Base-by-base conservation (phyloP, 2,797 vertebrate species). In the Chromis chromis region DNA sequence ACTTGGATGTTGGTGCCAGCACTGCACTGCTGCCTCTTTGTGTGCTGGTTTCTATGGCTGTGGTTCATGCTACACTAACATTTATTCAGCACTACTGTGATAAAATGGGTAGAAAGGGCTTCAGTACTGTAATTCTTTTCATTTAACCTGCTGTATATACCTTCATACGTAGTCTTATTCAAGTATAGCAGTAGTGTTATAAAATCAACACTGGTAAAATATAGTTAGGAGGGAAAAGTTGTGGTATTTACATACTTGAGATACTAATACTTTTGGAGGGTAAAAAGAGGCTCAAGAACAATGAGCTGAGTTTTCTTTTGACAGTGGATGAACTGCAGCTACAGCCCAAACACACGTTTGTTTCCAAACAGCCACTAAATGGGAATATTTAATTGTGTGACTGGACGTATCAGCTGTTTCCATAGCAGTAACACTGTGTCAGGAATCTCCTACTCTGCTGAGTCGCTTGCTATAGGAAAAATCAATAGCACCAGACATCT, bases 1-100 rank as follows among this genome's bases (percentile, higher is more conserved):
- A 65, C 48, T 17, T 27, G n/a, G 58, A 62, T 69, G 61, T 70
- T 25, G 65, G 52, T 65, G 62, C 44, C 50, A 69, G 64, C 61
- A 49, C 24, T 58, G 66, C 71, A 31, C 53, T 25, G 72, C 54
- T 75, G 70, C 44, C 42, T 62, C 44, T 66, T 22, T 69, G 62
- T 62, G 59, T 70, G 74, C 81, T 65, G 76, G 63, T 58, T 27
- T 69, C 60, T 83, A 74, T 87, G 82, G 80, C 86, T 85, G 66
- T 70, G 62, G 39, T 81, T 89, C 76, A 86, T 74, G 80, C 78
- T 87, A 81, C 57, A 61, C 76, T 71, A 70, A 79, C 76, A 81
- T 48, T 73, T 46, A 74, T 28, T 81, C 48, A 71, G 60, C 70
- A 84, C 58, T 66, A 79, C 48, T 66, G 59, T 60, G 44, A 61